Base-by-base conservation (phyloP, 92 coral and sea anemone genomes). In the Zoanthus sansibaricus region DNA sequence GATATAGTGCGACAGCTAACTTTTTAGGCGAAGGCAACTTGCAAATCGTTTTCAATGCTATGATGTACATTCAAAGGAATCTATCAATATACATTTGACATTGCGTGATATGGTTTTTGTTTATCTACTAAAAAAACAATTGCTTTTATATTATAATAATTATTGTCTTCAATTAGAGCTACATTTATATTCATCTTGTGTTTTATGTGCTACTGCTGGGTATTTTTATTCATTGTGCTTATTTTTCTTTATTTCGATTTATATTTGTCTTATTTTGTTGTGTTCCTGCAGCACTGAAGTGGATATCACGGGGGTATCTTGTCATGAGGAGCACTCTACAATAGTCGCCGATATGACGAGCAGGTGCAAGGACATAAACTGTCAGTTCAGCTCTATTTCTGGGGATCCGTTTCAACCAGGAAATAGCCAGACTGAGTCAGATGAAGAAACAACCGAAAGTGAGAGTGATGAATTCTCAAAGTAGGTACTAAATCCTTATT, bases 221-320 rank as follows among this genome's bases (percentile, higher is more conserved):
- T 56, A 56, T 56, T 56, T 56, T 1, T 4, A 25, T 25, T 25
- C 25, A 10, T 56, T 56, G 62, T 56, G 62, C 62, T 11, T 56
- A 56, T 56, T 56, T 56, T 56, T 56, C 58, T 56, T 10, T 56
- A 56, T 56, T 1, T 56, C 62, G 62, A 56, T 56, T 17, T 56
- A 0, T 0, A 56, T 56, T 17, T 56, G 14, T 56, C 25, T 56
- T 10, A 56, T 56, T 56, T 56, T 56, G 7, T 9, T 56, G 0
- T 55, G 17, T 9, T 56, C 62, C 62, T 56, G 62, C 62, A 56
- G 62, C 18, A 56, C 17, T 56, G 62, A 56, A 56, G 62, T 56
- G 62, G 62, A 56, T 56, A 56, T 56, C 12, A 56, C 62, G 62
- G 62, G 62, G 62, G 62, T 56, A 56, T 56, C 62, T 56, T 56